phyloP scores from a whole-genome alignment of 53 echinoderm and acorn worm genomes.

The Holothuria scabra region DNA sequence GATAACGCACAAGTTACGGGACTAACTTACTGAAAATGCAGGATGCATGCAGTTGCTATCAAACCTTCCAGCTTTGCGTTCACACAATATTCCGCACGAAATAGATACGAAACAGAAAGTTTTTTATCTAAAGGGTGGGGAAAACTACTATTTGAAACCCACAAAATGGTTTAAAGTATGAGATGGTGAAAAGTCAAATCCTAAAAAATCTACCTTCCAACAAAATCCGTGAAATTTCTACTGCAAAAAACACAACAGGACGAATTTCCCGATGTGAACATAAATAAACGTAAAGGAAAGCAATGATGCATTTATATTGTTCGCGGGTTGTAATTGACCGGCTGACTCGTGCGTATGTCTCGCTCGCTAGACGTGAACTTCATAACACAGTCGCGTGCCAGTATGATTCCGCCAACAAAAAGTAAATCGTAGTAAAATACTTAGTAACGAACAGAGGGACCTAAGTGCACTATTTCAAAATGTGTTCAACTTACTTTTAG shows the following conservation, averaged over 20 bases:
- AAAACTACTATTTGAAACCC: slow-evolving; percentile 53
- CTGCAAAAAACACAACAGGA: slow-evolving; percentile 60
- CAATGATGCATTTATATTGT: slow-evolving; percentile 57
- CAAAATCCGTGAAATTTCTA: slow-evolving; percentile 61
- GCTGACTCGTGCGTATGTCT: slow-evolving; percentile 21
- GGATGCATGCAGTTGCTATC: slow-evolving; percentile 7
- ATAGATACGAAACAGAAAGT: slow-evolving; percentile 41
- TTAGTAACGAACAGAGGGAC: no score
- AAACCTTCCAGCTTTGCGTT: slow-evolving; percentile 32
- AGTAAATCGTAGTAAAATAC: neutral
- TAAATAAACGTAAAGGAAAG: slow-evolving; percentile 58
- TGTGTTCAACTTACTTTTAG: no score
- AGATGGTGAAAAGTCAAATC: slow-evolving; percentile 54
- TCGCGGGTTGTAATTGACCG: slow-evolving; percentile 36
- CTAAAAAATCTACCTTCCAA: slow-evolving; percentile 53
- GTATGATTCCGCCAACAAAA: neutral
- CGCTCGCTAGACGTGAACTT: neutral
- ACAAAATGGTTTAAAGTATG: slow-evolving; percentile 44
- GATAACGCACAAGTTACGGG: slow-evolving; percentile 11
- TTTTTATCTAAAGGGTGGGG: slow-evolving; percentile 42
- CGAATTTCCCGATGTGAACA: slow-evolving; percentile 58
- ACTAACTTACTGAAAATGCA: slow-evolving; percentile 9
- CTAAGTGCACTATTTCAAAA: no score
- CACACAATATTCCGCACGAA: slow-evolving; percentile 42
- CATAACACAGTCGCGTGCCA: slow-evolving; percentile 38